Base-by-base conservation (phyloP, 2,888 invertebrate species). In the Cataglyphis albicans region DNA sequence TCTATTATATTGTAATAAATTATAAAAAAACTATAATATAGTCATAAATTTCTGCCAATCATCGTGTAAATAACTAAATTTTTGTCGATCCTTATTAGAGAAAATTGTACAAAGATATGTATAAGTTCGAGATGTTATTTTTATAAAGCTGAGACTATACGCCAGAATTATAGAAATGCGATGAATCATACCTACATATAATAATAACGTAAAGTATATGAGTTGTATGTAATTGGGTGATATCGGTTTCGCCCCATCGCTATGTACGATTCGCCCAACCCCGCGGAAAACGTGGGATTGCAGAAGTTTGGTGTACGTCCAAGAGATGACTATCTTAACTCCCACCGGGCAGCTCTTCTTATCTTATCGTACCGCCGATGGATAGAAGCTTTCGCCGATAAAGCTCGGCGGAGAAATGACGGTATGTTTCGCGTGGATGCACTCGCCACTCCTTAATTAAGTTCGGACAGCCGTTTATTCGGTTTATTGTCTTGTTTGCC, bases 401-500 rank as follows among this genome's bases (percentile, higher is more conserved):
- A 85, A 85, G 70, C 86, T 84, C 85, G 86, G 80, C 81, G 80
- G 70, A 86, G 83, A 88, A 90, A 91, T 88, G 91, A 91, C 90
- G 86, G 83, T 84, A 83, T 81, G 82, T 87, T 84, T 83, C 84
- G 88, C 88, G 89, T 85, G 87, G 90, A 90, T 90, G 92, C 90
- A 90, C 87, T 86, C 87, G 91, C 91, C 92, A 93, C 92, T 91
- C 93, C 93, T 93, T 93, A 94, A 94, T 94, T 93, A 93, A 93
- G 90, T 92, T 89, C 85, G 87, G 87, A 86, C 88, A 89, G 85
- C 78, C 85, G 88, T 88, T 88, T 88, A 81, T 88, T 84, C 88
- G 80, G 85, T 89, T 90, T 90, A 90, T 90, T 87, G 90, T 86
- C 89, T 90, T 90, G 89, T 90, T 90, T 90, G 88, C 82, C 88